Evolutionary conservation across 2,113 vertebrate species (phyloP), one percentile per base, ranked within the genome.

Genomic region (Dermatemys mawii): DNA sequence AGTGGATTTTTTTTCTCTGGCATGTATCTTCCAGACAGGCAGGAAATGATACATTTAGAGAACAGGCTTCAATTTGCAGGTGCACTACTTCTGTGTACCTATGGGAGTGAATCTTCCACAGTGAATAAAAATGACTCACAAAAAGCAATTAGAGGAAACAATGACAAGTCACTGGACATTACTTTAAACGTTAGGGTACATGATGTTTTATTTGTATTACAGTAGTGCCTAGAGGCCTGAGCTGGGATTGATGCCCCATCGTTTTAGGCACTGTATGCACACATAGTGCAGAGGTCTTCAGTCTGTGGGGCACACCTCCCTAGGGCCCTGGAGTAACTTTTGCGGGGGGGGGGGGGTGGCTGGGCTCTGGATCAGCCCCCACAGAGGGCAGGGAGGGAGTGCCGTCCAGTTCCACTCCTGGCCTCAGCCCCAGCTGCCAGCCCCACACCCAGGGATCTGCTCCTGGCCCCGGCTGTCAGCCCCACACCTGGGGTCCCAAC

Each of bases 41-140:
- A 48, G 1, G 1, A 48, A 81, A 32, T 8, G 78, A 35, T 16
- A 41, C 0, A 0, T 32, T 44, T 79, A 21, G 19, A 1, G 5
- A 19, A 46, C 85, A 86, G 10, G 2, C 7, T 32, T 24, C 10
- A 9, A 32, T 11, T 14, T 81, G 13, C 17, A n/a, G 92, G 82
- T 44, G 2, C 0, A 70, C 83, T 49, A 87, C 81, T 51, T 87
- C 73, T 35, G 11, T 78, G 21, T 4, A 86, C 10, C 4, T 19
- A 17, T 1, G 13, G 78, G 49, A 93, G 27, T 21, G 16, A 55
- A 55, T 82, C 38, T 27, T 3, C 44, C 41, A 76, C 24, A 76
- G 21, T 26, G n/a, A 75, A 41, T 75, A 75, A 75, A 75, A 75
- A 41, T 75, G 38, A 44, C 70, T 24, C 21, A 41, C 10, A 26